A percentile compares a stretch with the other conserved stretches of the same genome.
Evolutionary conservation across 2,888 invertebrate species (phyloP).

Genomic region (Polydrusus pterygomalis): DNA sequence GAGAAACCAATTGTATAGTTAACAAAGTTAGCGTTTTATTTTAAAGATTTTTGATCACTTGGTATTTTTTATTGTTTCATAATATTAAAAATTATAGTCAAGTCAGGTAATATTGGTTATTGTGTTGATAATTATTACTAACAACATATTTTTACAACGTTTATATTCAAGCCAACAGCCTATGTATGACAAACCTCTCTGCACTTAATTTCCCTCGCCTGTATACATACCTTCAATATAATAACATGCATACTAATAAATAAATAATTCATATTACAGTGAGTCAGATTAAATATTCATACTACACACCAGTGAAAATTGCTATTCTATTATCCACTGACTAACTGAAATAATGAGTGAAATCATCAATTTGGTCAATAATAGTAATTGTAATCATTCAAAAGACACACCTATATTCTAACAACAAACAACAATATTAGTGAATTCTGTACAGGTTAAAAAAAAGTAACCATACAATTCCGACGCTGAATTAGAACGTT

Average conservation of each 20-base stretch:
- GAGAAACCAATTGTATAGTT: too few species aligned
- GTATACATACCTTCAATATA: neutral
- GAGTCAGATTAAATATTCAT: conserved; percentile 38
- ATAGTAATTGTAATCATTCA: conserved; percentile 13
- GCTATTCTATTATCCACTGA: conserved; percentile 32
- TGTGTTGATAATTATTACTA: conserved; percentile 1
- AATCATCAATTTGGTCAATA: conserved; percentile 36
- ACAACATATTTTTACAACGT: conserved; percentile 6
- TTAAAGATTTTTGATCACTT: too few species aligned
- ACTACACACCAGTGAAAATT: neutral
- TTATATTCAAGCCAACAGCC: conserved; percentile 9
- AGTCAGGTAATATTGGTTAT: conserved; percentile 8
- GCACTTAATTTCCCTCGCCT: conserved; percentile 29
- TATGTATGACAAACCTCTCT: conserved; percentile 18
- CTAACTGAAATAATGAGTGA: conserved; percentile 41
- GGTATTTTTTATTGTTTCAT: neutral
- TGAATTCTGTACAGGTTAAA: neutral
- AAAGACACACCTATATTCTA: conserved; percentile 32
- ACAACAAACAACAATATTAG: conserved; percentile 4
- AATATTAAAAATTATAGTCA: neutral
- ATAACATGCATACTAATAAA: conserved; percentile 8
- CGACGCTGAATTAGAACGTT: too few species aligned
- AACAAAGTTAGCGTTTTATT: too few species aligned
- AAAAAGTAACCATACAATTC: neutral
- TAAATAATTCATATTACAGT: neutral